These are phyloP conservation scores for Myzus persicae DNA, from an alignment of 1,140 invertebrate genomes.

Conservation along the genomic window DNA sequence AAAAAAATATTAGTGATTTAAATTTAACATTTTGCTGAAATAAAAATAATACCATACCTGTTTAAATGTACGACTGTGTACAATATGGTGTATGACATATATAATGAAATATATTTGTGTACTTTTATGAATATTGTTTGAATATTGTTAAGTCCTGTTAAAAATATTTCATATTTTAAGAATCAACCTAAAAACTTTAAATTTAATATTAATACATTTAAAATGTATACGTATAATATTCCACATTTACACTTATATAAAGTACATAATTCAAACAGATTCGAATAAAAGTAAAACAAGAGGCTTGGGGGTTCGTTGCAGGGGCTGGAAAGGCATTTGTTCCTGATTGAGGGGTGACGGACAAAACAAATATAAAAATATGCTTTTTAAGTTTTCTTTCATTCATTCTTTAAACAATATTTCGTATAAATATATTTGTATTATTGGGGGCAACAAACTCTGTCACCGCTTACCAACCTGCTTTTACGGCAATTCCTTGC, in stretches of 20 bases:
- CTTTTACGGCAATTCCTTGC: neutral
- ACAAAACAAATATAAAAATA: neutral
- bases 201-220: neutral
- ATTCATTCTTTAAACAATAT: neutral
- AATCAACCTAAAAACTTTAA: neutral
- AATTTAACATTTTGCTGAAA: neutral
- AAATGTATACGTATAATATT: neutral
- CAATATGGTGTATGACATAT: neutral
- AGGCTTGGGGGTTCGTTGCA: neutral
- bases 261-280: neutral
- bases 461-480: neutral
- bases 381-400: neutral
- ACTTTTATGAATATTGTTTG: neutral
- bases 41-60: neutral
- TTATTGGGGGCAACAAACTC: neutral
- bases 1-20: neutral
- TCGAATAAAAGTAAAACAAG: neutral
- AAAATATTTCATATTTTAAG: neutral
- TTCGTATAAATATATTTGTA: neutral
- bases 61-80: neutral
- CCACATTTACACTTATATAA: neutral
- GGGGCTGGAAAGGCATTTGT: neutral
- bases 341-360: neutral
- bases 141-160: neutral
- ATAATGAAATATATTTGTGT: constrained; percentile 4